Evolutionary conservation across 2,113 vertebrate species (phyloP).

Genomic region (Podilymbus podiceps): DNA sequence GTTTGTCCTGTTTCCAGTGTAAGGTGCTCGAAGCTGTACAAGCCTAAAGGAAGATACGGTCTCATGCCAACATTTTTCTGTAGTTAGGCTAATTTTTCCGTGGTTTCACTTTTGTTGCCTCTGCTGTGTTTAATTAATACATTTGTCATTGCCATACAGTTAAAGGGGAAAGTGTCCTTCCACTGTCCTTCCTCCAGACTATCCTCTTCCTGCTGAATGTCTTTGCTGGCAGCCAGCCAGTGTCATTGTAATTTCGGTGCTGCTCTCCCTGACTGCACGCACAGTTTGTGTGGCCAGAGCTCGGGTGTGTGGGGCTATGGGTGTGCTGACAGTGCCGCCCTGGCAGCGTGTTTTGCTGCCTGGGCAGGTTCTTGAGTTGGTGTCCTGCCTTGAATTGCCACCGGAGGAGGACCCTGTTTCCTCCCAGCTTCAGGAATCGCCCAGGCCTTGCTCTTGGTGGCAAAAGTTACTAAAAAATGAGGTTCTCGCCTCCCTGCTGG

Average conservation of each 20-base stretch:
- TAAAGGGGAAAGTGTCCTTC: neutral
- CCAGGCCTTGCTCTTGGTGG: neutral
- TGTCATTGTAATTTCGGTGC: too few species aligned
- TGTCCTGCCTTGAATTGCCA: neutral
- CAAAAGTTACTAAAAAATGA: neutral
- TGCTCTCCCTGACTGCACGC: neutral
- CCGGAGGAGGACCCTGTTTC: neutral
- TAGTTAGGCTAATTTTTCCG: neutral
- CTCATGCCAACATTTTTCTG: neutral
- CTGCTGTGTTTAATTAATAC: neutral
- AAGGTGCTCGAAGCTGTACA: neutral
- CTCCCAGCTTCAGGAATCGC: neutral
- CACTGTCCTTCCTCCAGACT: neutral
- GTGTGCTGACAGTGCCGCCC: neutral
- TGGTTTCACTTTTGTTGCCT: neutral
- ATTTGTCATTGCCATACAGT: neutral
- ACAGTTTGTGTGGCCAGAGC: neutral
- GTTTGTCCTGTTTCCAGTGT: neutral
- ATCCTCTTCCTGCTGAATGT: neutral
- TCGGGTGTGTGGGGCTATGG: neutral
- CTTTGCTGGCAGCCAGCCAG: neutral
- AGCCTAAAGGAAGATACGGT: neutral
- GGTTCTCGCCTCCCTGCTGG: neutral
- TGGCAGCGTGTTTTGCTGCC: neutral
- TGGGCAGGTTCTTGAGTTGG: neutral